Percentiles rank a stretch among this genome's conserved stretches.
Evolutionary conservation across 2,797 vertebrate genomes (phyloP).

Genomic region (Trichosurus vulpecula): DNA sequence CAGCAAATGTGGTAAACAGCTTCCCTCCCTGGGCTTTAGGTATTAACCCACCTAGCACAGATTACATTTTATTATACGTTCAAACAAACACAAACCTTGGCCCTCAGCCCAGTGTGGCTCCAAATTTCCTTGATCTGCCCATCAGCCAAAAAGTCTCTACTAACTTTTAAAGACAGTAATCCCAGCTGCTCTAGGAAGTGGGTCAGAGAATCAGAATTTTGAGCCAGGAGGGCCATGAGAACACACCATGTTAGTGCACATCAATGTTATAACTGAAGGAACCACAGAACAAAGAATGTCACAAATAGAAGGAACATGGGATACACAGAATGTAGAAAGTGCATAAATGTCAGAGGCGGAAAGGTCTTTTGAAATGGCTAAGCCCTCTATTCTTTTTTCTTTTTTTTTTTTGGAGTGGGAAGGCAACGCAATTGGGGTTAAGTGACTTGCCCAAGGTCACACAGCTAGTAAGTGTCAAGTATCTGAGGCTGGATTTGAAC

Average conservation of each 20-base stretch:
- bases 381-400: background rate
- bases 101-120: background rate
- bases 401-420: too few relatives aligned
- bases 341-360: background rate
- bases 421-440: too few relatives aligned
- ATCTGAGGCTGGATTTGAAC: too few relatives aligned
- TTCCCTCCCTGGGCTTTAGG: background rate
- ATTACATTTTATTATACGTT: background rate
- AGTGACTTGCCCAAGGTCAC: too few relatives aligned
- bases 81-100: background rate
- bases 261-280: background rate
- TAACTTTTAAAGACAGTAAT: background rate
- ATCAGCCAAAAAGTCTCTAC: background rate
- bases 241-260: background rate
- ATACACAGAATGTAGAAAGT: background rate
- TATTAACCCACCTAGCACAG: background rate
- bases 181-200: background rate
- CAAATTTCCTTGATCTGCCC: background rate
- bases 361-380: background rate
- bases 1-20: background rate
- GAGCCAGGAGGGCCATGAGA: background rate
- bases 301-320: background rate
- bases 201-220: background rate
- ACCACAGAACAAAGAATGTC: background rate
- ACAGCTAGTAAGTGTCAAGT: too few relatives aligned